Conservation (phyloP, 2,888 invertebrate genomes). For the Cheilosia vernalis region DNA sequence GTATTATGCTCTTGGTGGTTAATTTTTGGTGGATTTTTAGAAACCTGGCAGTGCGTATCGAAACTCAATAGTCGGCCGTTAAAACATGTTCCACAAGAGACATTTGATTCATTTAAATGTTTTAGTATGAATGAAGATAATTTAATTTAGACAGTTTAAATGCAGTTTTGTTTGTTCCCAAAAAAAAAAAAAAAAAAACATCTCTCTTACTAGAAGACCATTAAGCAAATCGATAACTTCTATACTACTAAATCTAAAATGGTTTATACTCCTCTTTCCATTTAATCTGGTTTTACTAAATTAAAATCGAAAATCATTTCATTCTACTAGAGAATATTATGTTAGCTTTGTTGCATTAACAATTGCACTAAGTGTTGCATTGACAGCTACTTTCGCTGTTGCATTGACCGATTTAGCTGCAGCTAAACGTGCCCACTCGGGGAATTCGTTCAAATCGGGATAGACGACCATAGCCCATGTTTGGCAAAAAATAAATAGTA, state of each 20-base stretch:
- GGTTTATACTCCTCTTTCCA: slow-evolving; percentile 2
- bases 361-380: slow-evolving; percentile 32
- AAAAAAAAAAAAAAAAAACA: no score
- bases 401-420: slow-evolving; percentile 47
- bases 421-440: slow-evolving; percentile 87
- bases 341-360: neutral
- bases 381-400: neutral
- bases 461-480: slow-evolving; percentile 90
- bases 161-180: neutral
- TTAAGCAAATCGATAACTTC: slow-evolving; percentile 1
- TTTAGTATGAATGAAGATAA: slow-evolving; percentile 7
- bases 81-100: slow-evolving; percentile 12
- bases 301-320: slow-evolving; percentile 25
- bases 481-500: slow-evolving; percentile 89
- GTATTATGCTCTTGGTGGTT: neutral
- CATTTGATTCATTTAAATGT: neutral
- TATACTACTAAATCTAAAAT: slow-evolving; percentile 16
- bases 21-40: neutral
- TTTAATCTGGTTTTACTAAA: neutral
- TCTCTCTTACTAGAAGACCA: no score
- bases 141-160: slow-evolving; percentile 9
- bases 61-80: slow-evolving; percentile 8
- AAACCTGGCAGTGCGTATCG: slow-evolving; percentile 26
- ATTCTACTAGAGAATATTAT: slow-evolving; percentile 4
- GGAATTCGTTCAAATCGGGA: slow-evolving; percentile 85